phyloP scores from a whole-genome alignment of 1,140 invertebrate genomes.

The Halotydeus destructor region DNA sequence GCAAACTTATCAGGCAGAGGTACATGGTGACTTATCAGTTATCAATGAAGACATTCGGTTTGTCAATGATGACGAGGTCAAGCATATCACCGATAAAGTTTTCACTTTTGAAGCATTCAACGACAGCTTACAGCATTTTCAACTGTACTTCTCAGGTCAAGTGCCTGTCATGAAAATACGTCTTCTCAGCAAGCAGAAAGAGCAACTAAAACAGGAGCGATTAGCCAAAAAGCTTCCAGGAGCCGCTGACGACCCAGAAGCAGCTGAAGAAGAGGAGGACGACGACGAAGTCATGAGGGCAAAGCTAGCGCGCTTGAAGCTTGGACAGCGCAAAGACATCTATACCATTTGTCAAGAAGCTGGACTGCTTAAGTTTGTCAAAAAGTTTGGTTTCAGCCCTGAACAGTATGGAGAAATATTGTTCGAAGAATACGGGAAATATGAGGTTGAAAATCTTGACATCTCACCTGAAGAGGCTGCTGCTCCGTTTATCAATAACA shows the following conservation, averaged over 20 bases:
- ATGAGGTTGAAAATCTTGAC: constrained; percentile 81
- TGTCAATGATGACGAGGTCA: constrained; percentile 16
- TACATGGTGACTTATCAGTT: constrained; percentile 49
- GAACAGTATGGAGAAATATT: constrained; percentile 94
- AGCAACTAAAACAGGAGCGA: constrained; percentile 15
- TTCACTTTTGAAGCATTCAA: constrained; percentile 75
- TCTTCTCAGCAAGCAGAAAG: constrained; percentile 33
- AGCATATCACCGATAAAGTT: constrained; percentile 30
- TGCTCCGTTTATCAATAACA: constrained; percentile 32
- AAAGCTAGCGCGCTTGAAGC: constrained; percentile 34
- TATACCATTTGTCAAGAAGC: constrained; percentile 66
- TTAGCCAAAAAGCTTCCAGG: background rate
- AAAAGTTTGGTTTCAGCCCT: constrained; percentile 81
- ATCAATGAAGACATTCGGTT: constrained; percentile 51
- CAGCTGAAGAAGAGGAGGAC: constrained; percentile 20
- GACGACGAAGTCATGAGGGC: constrained; percentile 29
- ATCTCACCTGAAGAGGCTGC: constrained; percentile 56
- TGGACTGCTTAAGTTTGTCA: constrained; percentile 57
- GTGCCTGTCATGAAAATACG: constrained; percentile 62
- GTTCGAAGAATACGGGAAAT: constrained; percentile 83
- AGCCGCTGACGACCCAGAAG: constrained; percentile 4
- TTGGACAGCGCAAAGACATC: constrained; percentile 49
- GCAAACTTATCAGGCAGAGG: constrained; percentile 69
- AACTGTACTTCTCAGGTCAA: constrained; percentile 71
- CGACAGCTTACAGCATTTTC: constrained; percentile 79